Evolutionary conservation across 2,113 vertebrate species (phyloP).

Genomic region (Philantomba maxwellii): DNA sequence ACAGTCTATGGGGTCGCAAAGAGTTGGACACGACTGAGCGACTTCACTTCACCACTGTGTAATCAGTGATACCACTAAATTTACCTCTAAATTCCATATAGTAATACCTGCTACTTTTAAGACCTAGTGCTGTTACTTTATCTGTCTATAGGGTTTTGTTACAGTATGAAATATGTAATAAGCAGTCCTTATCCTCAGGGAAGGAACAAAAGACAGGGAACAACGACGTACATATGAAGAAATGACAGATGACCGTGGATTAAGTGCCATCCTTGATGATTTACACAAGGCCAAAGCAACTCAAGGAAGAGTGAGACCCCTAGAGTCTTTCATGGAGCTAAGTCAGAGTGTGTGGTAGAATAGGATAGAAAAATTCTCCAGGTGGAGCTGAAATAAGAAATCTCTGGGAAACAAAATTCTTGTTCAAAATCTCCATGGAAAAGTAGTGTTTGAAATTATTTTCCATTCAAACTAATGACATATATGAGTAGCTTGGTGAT

Average conservation of each 20-base stretch:
- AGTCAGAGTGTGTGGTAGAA: neutral
- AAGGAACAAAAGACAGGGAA: neutral
- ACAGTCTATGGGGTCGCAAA: too few relatives aligned
- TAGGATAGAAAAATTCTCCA: neutral
- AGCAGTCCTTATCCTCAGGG: neutral
- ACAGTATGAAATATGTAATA: neutral
- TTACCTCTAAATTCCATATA: neutral
- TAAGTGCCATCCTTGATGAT: neutral
- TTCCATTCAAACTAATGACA: neutral
- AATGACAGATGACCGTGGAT: neutral
- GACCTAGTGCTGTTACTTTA: neutral
- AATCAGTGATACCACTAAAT: neutral
- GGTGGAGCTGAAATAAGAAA: neutral
- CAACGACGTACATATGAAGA: neutral
- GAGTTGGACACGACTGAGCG: too few relatives aligned
- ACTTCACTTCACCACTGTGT: neutral
- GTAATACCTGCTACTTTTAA: neutral
- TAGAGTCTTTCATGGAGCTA: neutral
- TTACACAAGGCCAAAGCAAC: neutral
- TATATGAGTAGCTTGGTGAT: neutral
- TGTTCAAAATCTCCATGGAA: neutral
- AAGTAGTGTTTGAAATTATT: slow-evolving; percentile 21
- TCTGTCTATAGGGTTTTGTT: neutral
- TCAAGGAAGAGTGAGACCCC: neutral
- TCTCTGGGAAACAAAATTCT: neutral